A percentile compares a stretch with the other conserved stretches of the same genome.
phyloP scores from a whole-genome alignment of 2,888 invertebrate species.

The Cheilosia vulpina region DNA sequence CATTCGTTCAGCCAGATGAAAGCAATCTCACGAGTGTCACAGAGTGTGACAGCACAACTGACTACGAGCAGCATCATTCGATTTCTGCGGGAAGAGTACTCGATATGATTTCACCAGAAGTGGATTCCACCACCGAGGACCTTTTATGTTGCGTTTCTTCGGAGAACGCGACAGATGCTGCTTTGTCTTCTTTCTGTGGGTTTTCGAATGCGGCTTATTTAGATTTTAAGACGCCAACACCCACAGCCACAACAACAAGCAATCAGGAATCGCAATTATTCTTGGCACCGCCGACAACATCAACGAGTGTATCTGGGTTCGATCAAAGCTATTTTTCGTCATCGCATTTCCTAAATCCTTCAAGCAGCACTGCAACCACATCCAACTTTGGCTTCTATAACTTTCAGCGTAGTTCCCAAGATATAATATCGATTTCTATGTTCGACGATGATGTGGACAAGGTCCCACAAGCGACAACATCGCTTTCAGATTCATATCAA shows the following conservation, averaged over 20 bases:
- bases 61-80: conserved; percentile 72
- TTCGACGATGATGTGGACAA: conserved; percentile 77
- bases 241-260: conserved; percentile 54
- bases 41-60: conserved; percentile 78
- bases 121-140: conserved; percentile 77
- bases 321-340: conserved; percentile 59
- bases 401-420: conserved; percentile 73
- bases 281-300: conserved; percentile 44
- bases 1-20: conserved; percentile 57
- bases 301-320: conserved; percentile 40
- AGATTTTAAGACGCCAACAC: conserved; percentile 50
- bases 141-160: conserved; percentile 62
- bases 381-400: conserved; percentile 68
- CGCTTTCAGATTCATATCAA: conserved; percentile 42
- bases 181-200: conserved; percentile 56
- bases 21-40: conserved; percentile 75
- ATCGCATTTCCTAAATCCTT: conserved; percentile 52
- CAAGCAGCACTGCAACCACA: conserved; percentile 35
- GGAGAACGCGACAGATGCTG: conserved; percentile 53
- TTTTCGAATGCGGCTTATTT: conserved; percentile 48
- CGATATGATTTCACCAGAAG: conserved; percentile 76
- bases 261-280: conserved; percentile 58
- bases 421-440: conserved; percentile 78
- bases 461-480: conserved; percentile 21
- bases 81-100: conserved; percentile 54